These are phyloP conservation scores for Lophotis ruficrista DNA, from an alignment of 2,113 vertebrate genomes.

Conservation along the genomic window DNA sequence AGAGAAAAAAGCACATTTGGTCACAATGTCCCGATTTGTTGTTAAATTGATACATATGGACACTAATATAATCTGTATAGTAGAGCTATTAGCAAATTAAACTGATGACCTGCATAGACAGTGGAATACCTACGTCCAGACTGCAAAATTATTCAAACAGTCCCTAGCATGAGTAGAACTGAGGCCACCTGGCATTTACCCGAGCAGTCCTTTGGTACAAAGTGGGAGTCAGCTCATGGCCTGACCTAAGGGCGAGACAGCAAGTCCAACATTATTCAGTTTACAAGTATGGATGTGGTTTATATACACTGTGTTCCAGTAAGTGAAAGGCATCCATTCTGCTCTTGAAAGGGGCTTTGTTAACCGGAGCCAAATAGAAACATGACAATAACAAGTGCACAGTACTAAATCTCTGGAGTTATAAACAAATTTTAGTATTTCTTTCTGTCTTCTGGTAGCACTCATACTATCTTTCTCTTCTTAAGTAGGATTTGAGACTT, in stretches of 20 bases:
- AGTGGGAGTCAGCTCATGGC: not conserved
- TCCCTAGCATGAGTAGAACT: not conserved
- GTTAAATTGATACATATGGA: not conserved
- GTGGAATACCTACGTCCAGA: not conserved
- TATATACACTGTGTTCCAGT: not conserved
- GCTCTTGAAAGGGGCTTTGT: not conserved
- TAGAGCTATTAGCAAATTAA: not conserved
- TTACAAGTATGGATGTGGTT: not conserved
- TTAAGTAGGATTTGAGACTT: not conserved
- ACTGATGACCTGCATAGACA: not conserved
- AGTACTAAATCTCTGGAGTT: not conserved
- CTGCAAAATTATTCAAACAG: not conserved
- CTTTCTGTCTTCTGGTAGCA: not conserved
- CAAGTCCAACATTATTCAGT: not conserved
- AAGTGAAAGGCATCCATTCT: not conserved
- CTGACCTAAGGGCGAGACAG: not conserved
- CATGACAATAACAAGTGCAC: not conserved
- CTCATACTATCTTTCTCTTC: not conserved
- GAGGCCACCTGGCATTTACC: not conserved
- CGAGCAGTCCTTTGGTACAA: not conserved
- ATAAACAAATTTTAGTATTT: not conserved
- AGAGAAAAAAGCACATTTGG: not conserved
- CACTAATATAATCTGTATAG: not conserved
- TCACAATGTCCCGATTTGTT: not conserved
- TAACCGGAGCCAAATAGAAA: not conserved